Percentiles rank a stretch among this genome's conserved stretches.
Evolutionary conservation across 2,797 vertebrate species (phyloP).

Genomic region (Enteromius trimaculatus): DNA sequence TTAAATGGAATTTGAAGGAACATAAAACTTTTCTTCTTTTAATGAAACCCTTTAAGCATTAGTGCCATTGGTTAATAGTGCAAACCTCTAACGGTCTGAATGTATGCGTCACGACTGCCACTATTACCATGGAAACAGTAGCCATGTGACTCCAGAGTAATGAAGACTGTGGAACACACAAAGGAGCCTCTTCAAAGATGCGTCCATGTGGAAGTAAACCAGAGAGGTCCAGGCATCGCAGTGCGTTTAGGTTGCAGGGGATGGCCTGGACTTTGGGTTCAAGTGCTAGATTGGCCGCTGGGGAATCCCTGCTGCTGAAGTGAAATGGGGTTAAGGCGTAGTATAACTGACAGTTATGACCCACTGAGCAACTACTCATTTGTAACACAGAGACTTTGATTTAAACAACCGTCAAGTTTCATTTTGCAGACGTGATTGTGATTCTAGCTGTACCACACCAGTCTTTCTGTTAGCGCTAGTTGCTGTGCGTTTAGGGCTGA

Average conservation of each 20-base stretch:
- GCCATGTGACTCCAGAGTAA: constrained; percentile 51
- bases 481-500: not conserved
- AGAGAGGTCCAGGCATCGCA: not conserved
- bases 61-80: constrained; percentile 28
- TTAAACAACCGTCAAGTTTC: constrained; percentile 11
- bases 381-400: constrained; percentile 17
- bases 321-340: constrained; percentile 48
- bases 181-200: constrained; percentile 52
- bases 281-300: constrained; percentile 7
- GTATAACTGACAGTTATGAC: constrained; percentile 41
- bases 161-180: constrained; percentile 49
- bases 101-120: constrained; percentile 51
- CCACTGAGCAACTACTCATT: not conserved
- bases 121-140: constrained; percentile 56
- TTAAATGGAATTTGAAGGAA: constrained; percentile 35
- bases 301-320: constrained; percentile 16
- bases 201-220: constrained; percentile 54
- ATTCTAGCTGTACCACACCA: not conserved
- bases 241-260: not conserved
- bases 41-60: constrained; percentile 31
- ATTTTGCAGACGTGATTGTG: not conserved
- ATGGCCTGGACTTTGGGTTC: not conserved
- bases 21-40: constrained; percentile 17
- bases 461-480: not conserved
- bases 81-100: constrained; percentile 35